These are phyloP conservation scores for Aporophyla lueneburgensis DNA, from an alignment of 2,888 invertebrate species.

Conservation along the genomic window DNA sequence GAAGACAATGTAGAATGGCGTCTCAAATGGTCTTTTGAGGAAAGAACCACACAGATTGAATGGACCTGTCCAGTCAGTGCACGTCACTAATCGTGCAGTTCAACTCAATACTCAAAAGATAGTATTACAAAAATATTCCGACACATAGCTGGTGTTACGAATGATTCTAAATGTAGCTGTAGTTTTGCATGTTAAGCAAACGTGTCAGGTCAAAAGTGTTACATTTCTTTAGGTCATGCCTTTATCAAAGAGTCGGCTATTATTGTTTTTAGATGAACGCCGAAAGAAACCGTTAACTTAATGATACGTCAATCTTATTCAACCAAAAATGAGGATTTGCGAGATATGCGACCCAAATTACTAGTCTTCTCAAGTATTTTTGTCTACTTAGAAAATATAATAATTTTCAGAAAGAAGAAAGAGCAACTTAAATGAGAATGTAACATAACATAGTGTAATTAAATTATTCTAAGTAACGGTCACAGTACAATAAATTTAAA, in stretches of 20 bases:
- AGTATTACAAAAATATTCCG: slow-evolving; percentile 25
- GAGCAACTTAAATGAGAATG: background rate
- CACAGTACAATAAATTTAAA: background rate
- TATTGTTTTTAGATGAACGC: slow-evolving; percentile 1
- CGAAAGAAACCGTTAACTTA: slow-evolving; percentile 26
- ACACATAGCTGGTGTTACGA: slow-evolving; percentile 7
- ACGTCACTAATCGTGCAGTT: too few species aligned
- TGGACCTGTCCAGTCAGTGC: too few species aligned
- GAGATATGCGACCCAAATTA: slow-evolving; percentile 6
- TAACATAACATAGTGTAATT: background rate
- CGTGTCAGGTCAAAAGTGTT: slow-evolving; percentile 16
- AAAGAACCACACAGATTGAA: too few species aligned
- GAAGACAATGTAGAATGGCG: too few species aligned
- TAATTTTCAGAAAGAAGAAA: background rate
- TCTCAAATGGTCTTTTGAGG: too few species aligned
- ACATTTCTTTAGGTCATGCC: slow-evolving; percentile 35
- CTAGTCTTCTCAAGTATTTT: background rate
- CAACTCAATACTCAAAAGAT: too few species aligned
- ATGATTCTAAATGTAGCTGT: slow-evolving; percentile 12
- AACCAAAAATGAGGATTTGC: slow-evolving; percentile 12
- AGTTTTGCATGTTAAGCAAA: slow-evolving; percentile 17
- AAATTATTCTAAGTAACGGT: background rate
- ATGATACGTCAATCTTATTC: slow-evolving; percentile 18
- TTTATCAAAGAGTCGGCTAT: background rate
- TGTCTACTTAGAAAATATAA: background rate